Conservation (phyloP, 2,113 vertebrate genomes). For the Burhinus bistriatus region DNA sequence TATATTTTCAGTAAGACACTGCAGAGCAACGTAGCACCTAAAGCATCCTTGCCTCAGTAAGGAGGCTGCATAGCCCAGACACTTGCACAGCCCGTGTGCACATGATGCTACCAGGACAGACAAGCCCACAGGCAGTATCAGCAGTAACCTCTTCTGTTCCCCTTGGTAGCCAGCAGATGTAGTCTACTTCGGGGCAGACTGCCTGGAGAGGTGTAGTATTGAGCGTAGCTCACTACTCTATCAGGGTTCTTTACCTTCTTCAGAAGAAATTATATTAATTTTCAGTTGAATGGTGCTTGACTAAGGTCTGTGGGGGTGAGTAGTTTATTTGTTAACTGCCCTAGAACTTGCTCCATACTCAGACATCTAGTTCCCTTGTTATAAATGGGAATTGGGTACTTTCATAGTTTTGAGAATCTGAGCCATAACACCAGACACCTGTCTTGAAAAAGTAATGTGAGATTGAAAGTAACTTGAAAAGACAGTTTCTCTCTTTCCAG, state of each 20-base stretch:
- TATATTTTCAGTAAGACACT: background rate
- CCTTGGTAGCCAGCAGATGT: fast-evolving
- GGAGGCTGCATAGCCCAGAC: background rate
- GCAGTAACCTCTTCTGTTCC: background rate
- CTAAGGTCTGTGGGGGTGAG: background rate
- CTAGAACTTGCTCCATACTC: background rate
- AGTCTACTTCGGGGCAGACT: background rate
- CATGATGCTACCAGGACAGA: no score
- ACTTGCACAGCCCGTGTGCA: fast-evolving
- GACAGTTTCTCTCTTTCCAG: background rate
- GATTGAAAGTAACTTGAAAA: background rate
- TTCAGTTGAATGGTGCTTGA: background rate
- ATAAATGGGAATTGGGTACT: background rate
- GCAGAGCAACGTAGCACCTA: background rate
- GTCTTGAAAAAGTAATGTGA: background rate
- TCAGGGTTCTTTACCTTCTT: background rate
- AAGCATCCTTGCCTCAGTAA: background rate
- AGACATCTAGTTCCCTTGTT: background rate
- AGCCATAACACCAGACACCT: background rate
- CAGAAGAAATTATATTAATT: background rate
- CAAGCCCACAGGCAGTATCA: background rate
- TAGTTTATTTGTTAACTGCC: background rate
- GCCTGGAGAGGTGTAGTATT: background rate
- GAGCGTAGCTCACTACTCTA: background rate
- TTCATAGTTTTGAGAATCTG: background rate